Evolutionary conservation across 2,888 invertebrate genomes (phyloP).

Genomic region (Gryllus longicercus): DNA sequence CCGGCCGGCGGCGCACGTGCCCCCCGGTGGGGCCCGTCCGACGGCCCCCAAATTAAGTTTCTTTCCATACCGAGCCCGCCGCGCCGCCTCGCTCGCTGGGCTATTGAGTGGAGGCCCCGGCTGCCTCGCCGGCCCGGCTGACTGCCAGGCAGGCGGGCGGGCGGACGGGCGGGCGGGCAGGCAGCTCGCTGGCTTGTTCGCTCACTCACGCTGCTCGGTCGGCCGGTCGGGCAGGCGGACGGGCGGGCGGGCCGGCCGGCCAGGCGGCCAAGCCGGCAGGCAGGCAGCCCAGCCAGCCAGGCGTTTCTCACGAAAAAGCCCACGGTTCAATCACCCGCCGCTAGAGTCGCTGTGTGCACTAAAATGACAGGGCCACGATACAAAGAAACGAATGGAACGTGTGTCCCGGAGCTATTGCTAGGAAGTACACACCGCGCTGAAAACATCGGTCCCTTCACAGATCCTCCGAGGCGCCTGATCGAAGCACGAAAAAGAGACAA

Average conservation of each 20-base stretch:
- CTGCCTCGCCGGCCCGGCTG: background rate
- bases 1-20: constrained; percentile 8
- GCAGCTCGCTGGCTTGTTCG: too few relatives aligned
- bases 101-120: background rate
- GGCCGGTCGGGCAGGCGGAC: too few relatives aligned
- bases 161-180: too few relatives aligned
- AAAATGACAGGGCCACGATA: constrained; percentile 1
- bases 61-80: background rate
- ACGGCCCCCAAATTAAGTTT: constrained; percentile 9
- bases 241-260: too few relatives aligned
- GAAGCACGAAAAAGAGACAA: too few relatives aligned
- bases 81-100: background rate
- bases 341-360: constrained; percentile 10
- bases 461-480: too few relatives aligned
- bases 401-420: background rate
- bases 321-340: constrained; percentile 17
- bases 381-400: constrained; percentile 17
- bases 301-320: constrained; percentile 1
- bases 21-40: background rate
- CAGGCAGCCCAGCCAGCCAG: background rate
- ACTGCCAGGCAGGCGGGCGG: too few relatives aligned
- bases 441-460: too few relatives aligned
- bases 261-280: too few relatives aligned
- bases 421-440: background rate
- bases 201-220: too few relatives aligned